phyloP scores from a whole-genome alignment of 1,140 invertebrate genomes.

The Oscheius sp. region DNA sequence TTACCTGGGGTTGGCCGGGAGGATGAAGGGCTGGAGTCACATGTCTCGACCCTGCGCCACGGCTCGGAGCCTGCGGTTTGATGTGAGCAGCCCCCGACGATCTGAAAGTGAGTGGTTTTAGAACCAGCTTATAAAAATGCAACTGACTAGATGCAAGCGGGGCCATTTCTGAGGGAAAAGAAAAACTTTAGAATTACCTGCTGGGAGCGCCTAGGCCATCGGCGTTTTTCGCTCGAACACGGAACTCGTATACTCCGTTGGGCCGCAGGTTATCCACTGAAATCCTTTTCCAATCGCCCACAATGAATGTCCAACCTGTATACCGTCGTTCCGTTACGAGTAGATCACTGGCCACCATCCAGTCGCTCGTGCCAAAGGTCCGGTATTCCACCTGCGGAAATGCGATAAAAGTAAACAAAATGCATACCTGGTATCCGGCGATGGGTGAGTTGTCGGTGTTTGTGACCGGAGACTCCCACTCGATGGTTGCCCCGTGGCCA shows the following conservation, averaged over 20 bases:
- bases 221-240: slow-evolving; percentile 50
- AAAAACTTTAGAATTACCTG: too few relatives aligned
- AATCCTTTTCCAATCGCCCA: slow-evolving; percentile 13
- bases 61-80: slow-evolving; percentile 5
- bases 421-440: slow-evolving; percentile 33
- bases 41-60: not conserved
- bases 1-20: slow-evolving; percentile 18
- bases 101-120: too few relatives aligned
- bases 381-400: slow-evolving; percentile 53
- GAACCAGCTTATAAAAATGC: too few relatives aligned
- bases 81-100: slow-evolving; percentile 53
- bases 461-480: slow-evolving; percentile 47
- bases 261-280: slow-evolving; percentile 55
- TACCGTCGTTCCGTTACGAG: slow-evolving; percentile 30
- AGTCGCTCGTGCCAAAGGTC: slow-evolving; percentile 35
- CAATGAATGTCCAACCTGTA: slow-evolving; percentile 2
- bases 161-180: too few relatives aligned
- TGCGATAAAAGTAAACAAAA: too few relatives aligned
- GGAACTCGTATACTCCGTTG: slow-evolving; percentile 59
- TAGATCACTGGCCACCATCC: slow-evolving; percentile 47
- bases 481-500: slow-evolving; percentile 47
- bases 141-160: too few relatives aligned
- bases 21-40: not conserved
- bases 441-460: slow-evolving; percentile 7
- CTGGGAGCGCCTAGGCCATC: slow-evolving; percentile 55